These are phyloP conservation scores for Amblyraja radiata DNA, from an alignment of 2,797 vertebrate species.

Conservation along the genomic window DNA sequence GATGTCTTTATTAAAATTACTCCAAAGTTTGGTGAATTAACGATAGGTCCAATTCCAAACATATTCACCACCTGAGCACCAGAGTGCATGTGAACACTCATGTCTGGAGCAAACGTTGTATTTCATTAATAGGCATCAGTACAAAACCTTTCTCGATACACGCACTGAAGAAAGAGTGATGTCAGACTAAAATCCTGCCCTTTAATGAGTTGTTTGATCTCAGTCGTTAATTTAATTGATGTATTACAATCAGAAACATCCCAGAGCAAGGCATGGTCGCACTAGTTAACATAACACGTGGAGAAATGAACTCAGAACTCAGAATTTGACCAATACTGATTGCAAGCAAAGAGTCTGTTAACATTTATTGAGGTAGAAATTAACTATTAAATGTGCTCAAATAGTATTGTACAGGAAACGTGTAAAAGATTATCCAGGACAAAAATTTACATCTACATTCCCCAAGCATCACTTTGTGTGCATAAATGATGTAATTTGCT, in stretches of 20 bases:
- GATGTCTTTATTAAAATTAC: neutral
- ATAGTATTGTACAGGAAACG: no score
- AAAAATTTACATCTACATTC: no score
- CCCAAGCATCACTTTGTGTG: no score
- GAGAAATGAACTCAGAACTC: neutral
- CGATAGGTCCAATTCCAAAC: neutral
- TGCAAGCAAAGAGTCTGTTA: neutral
- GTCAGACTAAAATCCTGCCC: neutral
- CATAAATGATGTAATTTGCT: no score
- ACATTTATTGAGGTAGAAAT: neutral
- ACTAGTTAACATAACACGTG: neutral
- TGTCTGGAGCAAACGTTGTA: neutral
- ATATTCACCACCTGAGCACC: neutral
- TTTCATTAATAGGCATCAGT: neutral
- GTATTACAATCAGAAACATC: neutral
- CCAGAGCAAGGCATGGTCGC: neutral
- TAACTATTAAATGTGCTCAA: no score
- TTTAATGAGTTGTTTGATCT: neutral
- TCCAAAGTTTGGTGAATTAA: neutral
- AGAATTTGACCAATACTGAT: neutral
- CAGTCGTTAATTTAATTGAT: neutral
- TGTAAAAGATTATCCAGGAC: no score
- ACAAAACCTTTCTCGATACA: neutral
- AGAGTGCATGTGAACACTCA: neutral
- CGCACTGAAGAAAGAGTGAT: neutral